Evolutionary conservation across 2,888 invertebrate genomes (phyloP).

Genomic region (Serrognathus titanus): DNA sequence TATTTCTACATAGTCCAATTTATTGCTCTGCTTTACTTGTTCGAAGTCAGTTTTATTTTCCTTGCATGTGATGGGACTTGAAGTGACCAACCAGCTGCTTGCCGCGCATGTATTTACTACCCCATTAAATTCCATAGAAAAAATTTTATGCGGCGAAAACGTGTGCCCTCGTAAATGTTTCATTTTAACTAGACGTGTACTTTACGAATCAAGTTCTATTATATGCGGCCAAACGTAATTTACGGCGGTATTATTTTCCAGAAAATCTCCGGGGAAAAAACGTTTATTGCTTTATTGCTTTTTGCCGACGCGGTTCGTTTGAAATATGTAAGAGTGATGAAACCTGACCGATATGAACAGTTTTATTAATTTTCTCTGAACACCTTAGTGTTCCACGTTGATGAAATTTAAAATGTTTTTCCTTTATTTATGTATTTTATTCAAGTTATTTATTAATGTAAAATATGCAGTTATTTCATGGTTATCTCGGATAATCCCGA

Average conservation of each 20-base stretch:
- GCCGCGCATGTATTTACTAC: neutral
- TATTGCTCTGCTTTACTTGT: no score
- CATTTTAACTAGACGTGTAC: conserved; percentile 3
- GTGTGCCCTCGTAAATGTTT: conserved; percentile 13
- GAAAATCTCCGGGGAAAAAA: conserved; percentile 5
- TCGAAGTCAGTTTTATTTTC: no score
- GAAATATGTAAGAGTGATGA: neutral
- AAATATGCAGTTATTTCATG: no score
- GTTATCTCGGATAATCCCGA: no score
- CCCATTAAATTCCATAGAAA: conserved; percentile 2
- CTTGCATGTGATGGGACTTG: no score
- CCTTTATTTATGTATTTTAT: no score
- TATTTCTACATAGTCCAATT: no score
- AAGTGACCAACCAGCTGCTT: no score
- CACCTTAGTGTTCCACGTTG: no score
- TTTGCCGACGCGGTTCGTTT: conserved; percentile 7
- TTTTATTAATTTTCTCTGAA: no score
- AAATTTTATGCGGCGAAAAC: conserved; percentile 3
- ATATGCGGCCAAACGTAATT: conserved; percentile 9
- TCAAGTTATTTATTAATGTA: no score
- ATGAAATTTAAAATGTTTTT: no score
- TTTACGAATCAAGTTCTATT: conserved; percentile 10
- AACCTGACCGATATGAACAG: neutral
- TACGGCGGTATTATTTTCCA: conserved; percentile 4
- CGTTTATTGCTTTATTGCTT: conserved; percentile 13